Evolutionary conservation across 2,797 vertebrate species (phyloP).

Genomic region (Mergus octosetaceus): DNA sequence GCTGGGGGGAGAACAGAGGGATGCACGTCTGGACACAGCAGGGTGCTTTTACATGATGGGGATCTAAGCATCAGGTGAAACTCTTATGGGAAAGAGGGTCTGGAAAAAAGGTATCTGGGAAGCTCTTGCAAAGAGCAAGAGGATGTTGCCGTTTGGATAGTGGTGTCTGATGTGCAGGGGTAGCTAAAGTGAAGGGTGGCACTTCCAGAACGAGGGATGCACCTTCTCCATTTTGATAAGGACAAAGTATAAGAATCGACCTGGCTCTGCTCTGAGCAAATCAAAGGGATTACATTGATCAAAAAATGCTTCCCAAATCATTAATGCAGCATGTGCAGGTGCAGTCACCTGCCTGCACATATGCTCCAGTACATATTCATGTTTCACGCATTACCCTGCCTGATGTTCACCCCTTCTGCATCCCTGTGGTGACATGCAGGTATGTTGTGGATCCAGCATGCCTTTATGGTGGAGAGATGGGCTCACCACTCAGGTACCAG

Average conservation of each 20-base stretch:
- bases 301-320: too few relatives aligned
- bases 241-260: background rate
- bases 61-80: background rate
- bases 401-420: too few relatives aligned
- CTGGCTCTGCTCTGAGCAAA: background rate
- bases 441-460: background rate
- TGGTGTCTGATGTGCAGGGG: rapidly evolving
- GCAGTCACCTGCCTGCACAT: too few relatives aligned
- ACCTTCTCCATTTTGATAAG: background rate
- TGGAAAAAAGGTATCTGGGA: background rate
- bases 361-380: too few relatives aligned
- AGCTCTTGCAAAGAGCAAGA: background rate
- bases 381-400: too few relatives aligned
- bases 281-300: background rate
- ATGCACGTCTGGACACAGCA: too few relatives aligned
- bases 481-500: background rate
- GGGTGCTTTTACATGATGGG: background rate
- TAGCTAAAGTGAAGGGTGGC: background rate
- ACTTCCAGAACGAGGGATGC: rapidly evolving
- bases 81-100: background rate
- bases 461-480: background rate
- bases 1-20: background rate
- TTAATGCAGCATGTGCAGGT: too few relatives aligned
- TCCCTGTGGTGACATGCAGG: too few relatives aligned
- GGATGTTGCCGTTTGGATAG: background rate